phyloP scores from a whole-genome alignment of 1,140 invertebrate genomes.

The Ceratina japonica region DNA sequence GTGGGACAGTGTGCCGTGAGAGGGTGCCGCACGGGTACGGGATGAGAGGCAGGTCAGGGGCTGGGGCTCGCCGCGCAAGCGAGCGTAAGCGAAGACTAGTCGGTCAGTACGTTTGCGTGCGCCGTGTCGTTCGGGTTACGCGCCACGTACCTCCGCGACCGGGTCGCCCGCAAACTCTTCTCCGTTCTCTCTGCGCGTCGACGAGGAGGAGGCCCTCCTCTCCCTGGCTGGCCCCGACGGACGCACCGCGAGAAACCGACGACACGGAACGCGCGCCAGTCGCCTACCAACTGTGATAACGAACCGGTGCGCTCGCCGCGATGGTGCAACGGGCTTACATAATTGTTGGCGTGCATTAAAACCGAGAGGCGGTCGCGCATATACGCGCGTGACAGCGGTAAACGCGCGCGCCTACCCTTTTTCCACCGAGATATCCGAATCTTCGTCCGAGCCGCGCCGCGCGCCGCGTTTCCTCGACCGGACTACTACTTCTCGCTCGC shows the following conservation, averaged over 20 bases:
- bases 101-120: conserved; percentile 60
- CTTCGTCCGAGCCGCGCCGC: conserved; percentile 14
- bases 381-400: conserved; percentile 36
- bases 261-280: neutral
- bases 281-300: conserved; percentile 18
- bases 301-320: conserved; percentile 17
- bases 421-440: neutral
- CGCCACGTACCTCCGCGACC: conserved; percentile 10
- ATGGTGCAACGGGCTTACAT: conserved; percentile 63
- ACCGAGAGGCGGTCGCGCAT: conserved; percentile 32
- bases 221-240: neutral
- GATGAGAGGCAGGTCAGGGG: conserved; percentile 69
- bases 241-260: neutral
- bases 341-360: conserved; percentile 59
- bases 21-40: conserved; percentile 48
- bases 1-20: conserved; percentile 56
- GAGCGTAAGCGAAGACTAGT: too few relatives aligned
- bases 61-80: conserved; percentile 42
- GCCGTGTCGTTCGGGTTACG: conserved; percentile 22
- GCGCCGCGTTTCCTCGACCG: conserved; percentile 15
- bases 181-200: conserved; percentile 22
- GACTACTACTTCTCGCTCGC: neutral
- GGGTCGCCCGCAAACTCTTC: conserved; percentile 6
- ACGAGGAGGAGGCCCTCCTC: too few relatives aligned
- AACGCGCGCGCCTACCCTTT: conserved; percentile 48